Evolutionary conservation across 1,140 invertebrate species (phyloP).

Genomic region (Lithobius niger): DNA sequence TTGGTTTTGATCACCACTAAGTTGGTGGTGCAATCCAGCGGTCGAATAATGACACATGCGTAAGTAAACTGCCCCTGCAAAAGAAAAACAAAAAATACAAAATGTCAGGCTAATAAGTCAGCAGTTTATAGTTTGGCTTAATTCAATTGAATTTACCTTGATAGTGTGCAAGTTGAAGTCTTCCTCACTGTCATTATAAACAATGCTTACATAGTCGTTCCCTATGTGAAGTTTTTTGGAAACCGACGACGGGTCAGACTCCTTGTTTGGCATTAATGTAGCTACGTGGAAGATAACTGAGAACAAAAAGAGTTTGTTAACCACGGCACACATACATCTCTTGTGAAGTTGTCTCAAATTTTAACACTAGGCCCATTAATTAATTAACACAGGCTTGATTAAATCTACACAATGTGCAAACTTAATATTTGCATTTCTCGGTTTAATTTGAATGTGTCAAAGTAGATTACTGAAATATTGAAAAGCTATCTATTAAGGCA

Average conservation of each 20-base stretch:
- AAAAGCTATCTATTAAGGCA: too few relatives aligned
- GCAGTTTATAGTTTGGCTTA: background rate
- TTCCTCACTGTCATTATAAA: constrained; percentile 92
- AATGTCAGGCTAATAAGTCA: background rate
- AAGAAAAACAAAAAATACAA: constrained; percentile 3
- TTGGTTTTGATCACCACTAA: constrained; percentile 70
- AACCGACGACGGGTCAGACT: constrained; percentile 73
- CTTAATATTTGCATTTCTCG: too few relatives aligned
- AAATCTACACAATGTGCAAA: too few relatives aligned
- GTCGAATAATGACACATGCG: constrained; percentile 82
- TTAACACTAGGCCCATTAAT: too few relatives aligned
- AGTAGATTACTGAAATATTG: too few relatives aligned
- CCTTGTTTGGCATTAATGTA: constrained; percentile 82
- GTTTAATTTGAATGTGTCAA: too few relatives aligned
- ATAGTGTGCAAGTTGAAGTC: constrained; percentile 73
- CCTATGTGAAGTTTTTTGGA: constrained; percentile 92
- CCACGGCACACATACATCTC: too few relatives aligned
- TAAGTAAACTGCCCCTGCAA: constrained; percentile 84
- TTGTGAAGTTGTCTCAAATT: too few relatives aligned
- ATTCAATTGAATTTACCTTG: constrained; percentile 25
- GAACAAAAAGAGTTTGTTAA: too few relatives aligned
- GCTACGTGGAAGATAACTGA: constrained; percentile 90
- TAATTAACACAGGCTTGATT: too few relatives aligned
- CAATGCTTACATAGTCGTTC: constrained; percentile 93
- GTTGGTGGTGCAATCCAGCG: constrained; percentile 74